phyloP scores from a whole-genome alignment of 2,797 vertebrate genomes.

The Sebastes hubbsi region DNA sequence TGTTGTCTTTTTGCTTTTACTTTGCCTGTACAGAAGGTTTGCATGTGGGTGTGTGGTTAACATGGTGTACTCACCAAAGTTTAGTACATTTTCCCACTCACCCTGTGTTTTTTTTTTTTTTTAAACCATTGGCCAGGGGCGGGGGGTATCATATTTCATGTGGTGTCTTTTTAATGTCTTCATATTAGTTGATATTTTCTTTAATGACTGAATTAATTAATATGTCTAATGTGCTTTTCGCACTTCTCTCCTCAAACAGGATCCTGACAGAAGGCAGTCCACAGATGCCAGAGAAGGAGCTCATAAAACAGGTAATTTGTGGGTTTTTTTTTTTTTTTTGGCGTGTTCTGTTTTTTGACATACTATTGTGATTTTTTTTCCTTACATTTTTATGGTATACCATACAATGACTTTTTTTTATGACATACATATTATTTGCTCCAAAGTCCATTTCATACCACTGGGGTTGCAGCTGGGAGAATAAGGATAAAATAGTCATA shows the following conservation, averaged over 20 bases:
- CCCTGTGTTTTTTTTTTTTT: neutral
- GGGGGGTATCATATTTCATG: neutral
- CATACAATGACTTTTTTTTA: no score
- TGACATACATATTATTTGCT: no score
- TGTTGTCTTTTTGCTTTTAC: constrained; percentile 62
- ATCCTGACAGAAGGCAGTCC: constrained; percentile 83
- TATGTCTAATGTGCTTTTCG: constrained; percentile 4
- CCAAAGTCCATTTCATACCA: rapidly evolving
- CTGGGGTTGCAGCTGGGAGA: no score
- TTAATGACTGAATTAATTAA: neutral
- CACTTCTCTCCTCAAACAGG: constrained; percentile 75
- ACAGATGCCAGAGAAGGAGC: constrained; percentile 83
- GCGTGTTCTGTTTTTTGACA: neutral
- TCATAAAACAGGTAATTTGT: constrained; percentile 83
- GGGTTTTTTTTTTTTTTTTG: neutral
- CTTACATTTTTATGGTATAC: no score
- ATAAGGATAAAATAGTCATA: no score
- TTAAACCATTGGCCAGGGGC: neutral
- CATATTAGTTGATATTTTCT: neutral
- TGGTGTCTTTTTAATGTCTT: neutral
- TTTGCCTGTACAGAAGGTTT: constrained; percentile 40
- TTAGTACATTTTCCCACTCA: constrained; percentile 15
- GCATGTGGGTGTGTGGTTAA: constrained; percentile 48
- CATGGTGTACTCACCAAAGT: neutral
- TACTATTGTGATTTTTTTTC: neutral